Evolutionary conservation across 2,797 vertebrate species (phyloP), one percentile per base, ranked within the genome.

Genomic region (Danio kyathit): DNA sequence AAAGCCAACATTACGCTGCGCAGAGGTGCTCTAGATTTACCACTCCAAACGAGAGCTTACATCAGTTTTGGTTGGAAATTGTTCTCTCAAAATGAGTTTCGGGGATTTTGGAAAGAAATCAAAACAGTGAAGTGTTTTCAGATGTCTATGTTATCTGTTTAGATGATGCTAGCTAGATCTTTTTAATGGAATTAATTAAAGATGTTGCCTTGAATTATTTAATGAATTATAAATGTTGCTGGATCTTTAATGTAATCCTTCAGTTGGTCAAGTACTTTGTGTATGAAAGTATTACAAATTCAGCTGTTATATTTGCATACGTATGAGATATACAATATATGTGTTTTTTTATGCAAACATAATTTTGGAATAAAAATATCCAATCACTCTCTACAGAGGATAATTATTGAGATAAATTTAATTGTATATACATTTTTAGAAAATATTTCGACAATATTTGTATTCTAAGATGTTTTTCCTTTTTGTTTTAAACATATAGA

Each of bases 61-160:
- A 65, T 84, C 83, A 83, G 84, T 84, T 75, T 46, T 74, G 66
- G 63, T 83, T 82, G 80, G 86, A 81, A 86, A 84, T 77, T 63
- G 78, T 67, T 84, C 43, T 61, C 60, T 52, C 12, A 1, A 63
- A 67, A 72, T 10, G 7, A 51, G 19, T 12, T 46, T 54, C 57
- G 40, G 51, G 8, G 29, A 66, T 64, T 84, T 76, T 44, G 43
- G 61, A 78, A 54, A 14, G 5, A 48, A 66, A 74, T 71, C 57
- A 69, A 60, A 65, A 48, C 17, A 17, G 48, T 70, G 10, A 9
- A 16, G 29, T 59, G 70, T 56, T 16, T 71, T 46, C 40, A n/a
- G 64, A 76, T 56, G 17, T 29, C 41, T 41, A 49, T 70, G 73
- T 46, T 43, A 11, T 38, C 51, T 59, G n/a, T n/a, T 11, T 13